Conservation (phyloP, 2,113 vertebrate genomes). For the Himantopus leucocephalus region DNA sequence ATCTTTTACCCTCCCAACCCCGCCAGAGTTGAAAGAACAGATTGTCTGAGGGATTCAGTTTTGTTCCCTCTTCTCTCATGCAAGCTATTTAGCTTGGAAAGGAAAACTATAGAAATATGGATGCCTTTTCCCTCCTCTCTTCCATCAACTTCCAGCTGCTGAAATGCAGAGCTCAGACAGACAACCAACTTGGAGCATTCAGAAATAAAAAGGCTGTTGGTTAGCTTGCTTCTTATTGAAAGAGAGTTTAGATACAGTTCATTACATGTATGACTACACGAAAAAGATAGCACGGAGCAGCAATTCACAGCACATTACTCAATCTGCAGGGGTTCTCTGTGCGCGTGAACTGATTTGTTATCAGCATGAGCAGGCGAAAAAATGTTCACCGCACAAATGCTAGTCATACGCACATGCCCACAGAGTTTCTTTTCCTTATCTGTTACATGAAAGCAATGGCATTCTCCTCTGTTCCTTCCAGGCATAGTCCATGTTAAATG, state of each 20-base stretch:
- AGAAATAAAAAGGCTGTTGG: background rate
- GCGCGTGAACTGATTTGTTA: background rate
- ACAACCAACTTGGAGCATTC: background rate
- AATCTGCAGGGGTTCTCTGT: background rate
- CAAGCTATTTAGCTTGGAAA: conserved; percentile 19
- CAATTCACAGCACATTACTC: background rate
- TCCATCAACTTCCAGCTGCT: background rate
- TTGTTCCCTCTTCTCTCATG: background rate
- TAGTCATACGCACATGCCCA: accelerated
- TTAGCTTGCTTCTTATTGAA: background rate
- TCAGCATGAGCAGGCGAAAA: background rate
- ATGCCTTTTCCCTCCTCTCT: background rate
- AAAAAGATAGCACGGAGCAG: background rate
- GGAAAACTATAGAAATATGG: background rate
- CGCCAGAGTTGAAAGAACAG: conserved; percentile 16
- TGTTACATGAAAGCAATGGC: background rate
- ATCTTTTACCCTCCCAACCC: background rate
- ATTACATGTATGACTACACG: background rate
- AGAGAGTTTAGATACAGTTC: background rate
- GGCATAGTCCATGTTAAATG: background rate
- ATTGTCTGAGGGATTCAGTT: conserved; percentile 20
- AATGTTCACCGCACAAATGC: background rate
- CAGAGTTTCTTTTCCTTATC: background rate
- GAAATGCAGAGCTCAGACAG: background rate
- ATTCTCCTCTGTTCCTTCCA: background rate